These are phyloP conservation scores for Bhutanitis thaidina DNA, from an alignment of 2,888 invertebrate genomes.

Conservation along the genomic window DNA sequence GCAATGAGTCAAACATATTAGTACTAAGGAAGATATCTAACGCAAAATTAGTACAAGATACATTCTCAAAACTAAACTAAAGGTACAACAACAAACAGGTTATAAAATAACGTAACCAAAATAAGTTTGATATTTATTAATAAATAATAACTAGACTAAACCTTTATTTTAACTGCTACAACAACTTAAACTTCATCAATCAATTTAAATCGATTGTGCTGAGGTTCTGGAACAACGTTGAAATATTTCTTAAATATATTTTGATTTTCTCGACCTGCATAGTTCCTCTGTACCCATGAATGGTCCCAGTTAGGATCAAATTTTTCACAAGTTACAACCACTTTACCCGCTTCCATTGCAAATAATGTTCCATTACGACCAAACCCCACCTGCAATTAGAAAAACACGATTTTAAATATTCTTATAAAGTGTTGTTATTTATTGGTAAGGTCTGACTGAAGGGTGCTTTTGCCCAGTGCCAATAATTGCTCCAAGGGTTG, in stretches of 20 bases:
- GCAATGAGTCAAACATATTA: no score
- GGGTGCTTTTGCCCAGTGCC: no score
- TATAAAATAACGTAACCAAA: no score
- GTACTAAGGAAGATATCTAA: no score
- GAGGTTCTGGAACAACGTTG: conserved; percentile 88
- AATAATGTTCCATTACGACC: conserved; percentile 89
- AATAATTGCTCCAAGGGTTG: no score
- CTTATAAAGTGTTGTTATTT: no score
- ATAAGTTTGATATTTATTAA: not conserved
- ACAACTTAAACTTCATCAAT: conserved; percentile 82
- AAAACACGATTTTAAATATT: not conserved
- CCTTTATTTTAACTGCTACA: conserved; percentile 22
- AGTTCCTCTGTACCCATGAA: conserved; percentile 84
- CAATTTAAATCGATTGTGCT: conserved; percentile 89
- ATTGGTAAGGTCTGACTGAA: no score
- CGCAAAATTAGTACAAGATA: no score
- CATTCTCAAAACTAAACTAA: no score
- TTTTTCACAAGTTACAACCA: conserved; percentile 90
- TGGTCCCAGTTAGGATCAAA: conserved; percentile 89
- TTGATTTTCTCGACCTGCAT: conserved; percentile 82
- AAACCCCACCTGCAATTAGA: conserved; percentile 86
- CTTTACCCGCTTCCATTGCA: conserved; percentile 89
- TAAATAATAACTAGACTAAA: conserved; percentile 1
- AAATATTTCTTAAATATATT: conserved; percentile 91
- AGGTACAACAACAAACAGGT: no score